Percentiles rank a stretch among this genome's conserved stretches.
phyloP scores from a whole-genome alignment of 1,140 invertebrate species.

The Pseudomyrmex sp. region DNA sequence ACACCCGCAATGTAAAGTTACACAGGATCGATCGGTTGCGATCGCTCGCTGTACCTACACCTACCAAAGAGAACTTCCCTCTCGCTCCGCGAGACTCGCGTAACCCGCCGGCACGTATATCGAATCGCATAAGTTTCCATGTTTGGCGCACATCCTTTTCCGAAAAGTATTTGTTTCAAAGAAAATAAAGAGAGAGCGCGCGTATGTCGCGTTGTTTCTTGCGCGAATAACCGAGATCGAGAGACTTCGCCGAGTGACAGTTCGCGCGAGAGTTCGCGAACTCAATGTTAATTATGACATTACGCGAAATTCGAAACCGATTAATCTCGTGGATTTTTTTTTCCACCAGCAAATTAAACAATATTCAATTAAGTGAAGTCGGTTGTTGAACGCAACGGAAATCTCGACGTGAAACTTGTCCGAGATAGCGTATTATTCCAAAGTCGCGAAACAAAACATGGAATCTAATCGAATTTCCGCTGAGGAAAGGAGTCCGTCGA shows the following conservation, averaged over 20 bases:
- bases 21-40: constrained; percentile 26
- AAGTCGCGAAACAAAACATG: constrained; percentile 11
- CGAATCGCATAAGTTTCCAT: constrained; percentile 13
- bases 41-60: not conserved
- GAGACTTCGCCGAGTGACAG: too few species aligned
- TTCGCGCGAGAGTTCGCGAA: too few species aligned
- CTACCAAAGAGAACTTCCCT: not conserved
- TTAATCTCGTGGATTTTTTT: too few species aligned
- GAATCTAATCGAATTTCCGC: constrained; percentile 36
- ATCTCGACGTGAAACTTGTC: constrained; percentile 1
- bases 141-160: not conserved
- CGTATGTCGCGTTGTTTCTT: not conserved
- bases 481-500: not conserved
- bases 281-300: too few species aligned
- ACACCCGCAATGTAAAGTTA: constrained; percentile 37
- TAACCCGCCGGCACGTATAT: not conserved
- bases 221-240: not conserved
- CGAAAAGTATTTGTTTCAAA: not conserved
- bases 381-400: too few species aligned
- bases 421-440: constrained; percentile 20
- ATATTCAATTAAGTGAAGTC: not conserved
- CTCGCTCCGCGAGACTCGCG: not conserved
- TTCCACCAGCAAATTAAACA: not conserved
- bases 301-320: too few species aligned
- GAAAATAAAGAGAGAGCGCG: not conserved